Percentiles rank a stretch among this genome's conserved stretches.
phyloP scores from a whole-genome alignment of 2,113 vertebrate genomes.

The Mustelus asterias region DNA sequence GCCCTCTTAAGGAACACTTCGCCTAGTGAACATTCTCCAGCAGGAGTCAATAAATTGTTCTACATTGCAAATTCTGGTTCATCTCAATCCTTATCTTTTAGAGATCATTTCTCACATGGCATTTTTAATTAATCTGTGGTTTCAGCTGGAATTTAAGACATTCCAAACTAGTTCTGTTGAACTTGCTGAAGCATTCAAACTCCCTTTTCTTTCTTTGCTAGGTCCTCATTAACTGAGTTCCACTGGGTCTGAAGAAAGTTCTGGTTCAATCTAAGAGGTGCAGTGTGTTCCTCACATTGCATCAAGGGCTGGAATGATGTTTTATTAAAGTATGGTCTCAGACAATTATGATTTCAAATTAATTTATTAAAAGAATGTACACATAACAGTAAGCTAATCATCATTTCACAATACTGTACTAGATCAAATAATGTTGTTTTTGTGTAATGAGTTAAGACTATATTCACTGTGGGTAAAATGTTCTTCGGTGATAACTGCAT shows the following conservation, averaged over 20 bases:
- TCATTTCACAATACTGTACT: neutral
- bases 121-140: neutral
- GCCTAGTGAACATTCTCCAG: too few species aligned
- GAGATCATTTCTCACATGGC: neutral
- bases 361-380: neutral
- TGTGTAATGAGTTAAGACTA: neutral
- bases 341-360: neutral
- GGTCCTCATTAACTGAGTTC: neutral
- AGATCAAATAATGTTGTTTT: neutral
- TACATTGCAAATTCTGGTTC: too few species aligned
- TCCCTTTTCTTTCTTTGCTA: neutral
- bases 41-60: too few species aligned
- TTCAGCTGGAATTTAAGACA: neutral
- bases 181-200: neutral
- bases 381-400: neutral
- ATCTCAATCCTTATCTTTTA: too few species aligned
- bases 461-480: neutral
- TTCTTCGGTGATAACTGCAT: neutral
- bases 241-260: neutral
- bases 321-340: neutral
- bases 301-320: neutral
- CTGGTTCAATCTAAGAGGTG: neutral
- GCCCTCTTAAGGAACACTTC: too few species aligned
- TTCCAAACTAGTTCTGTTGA: neutral
- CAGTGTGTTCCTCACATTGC: neutral